Evolutionary conservation across 2,888 invertebrate species (phyloP).

Genomic region (Aleiodes leptofemur): DNA sequence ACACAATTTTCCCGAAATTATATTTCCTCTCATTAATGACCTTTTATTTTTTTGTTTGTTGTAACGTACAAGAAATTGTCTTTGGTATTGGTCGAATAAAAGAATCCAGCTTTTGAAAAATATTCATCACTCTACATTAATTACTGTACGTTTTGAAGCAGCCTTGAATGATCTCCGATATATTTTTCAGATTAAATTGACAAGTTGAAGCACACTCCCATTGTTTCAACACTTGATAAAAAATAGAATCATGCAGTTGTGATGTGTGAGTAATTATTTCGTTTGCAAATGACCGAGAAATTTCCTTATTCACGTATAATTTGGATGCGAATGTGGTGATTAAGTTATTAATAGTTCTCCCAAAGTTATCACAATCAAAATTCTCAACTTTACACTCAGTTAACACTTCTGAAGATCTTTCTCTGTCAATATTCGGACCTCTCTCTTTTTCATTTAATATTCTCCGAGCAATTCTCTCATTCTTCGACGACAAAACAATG

Average conservation of each 20-base stretch:
- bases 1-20: constrained; percentile 1
- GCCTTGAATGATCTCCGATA: not conserved
- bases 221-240: not conserved
- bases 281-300: not conserved
- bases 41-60: not conserved
- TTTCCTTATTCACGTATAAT: not conserved
- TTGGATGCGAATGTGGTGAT: not conserved
- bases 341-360: not conserved
- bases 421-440: too few species aligned
- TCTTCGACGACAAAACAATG: not conserved
- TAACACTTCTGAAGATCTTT: too few species aligned
- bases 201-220: not conserved
- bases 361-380: not conserved
- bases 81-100: not conserved
- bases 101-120: constrained; percentile 5
- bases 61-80: not conserved
- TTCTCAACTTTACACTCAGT: not conserved
- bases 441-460: too few species aligned
- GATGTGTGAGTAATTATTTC: not conserved
- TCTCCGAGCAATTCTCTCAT: too few species aligned
- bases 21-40: not conserved
- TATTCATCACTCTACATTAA: not conserved
- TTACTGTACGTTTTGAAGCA: not conserved
- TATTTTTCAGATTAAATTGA: not conserved
- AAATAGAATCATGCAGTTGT: not conserved